Conservation (phyloP, 1,140 invertebrate species). For the Papilio helenus region DNA sequence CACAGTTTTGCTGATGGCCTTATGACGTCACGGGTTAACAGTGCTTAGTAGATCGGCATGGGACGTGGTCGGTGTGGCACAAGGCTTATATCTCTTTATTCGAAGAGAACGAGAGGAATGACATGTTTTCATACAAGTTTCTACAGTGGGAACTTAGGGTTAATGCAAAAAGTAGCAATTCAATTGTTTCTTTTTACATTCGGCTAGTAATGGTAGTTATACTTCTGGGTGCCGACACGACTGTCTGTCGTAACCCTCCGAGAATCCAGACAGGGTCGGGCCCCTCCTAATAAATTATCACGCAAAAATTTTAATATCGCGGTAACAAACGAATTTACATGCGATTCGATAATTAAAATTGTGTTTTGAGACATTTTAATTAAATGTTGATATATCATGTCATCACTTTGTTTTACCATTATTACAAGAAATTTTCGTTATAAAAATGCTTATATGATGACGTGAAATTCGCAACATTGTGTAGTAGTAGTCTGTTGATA, state of each 20-base stretch:
- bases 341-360: conserved; percentile 19
- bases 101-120: no score
- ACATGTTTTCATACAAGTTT: no score
- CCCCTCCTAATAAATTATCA: conserved; percentile 22
- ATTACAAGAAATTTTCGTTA: no score
- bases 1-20: no score
- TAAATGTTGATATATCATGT: not conserved
- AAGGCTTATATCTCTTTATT: no score
- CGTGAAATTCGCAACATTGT: no score
- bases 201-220: not conserved
- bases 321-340: conserved; percentile 24
- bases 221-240: not conserved
- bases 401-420: not conserved
- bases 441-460: no score
- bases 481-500: no score
- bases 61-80: no score
- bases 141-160: no score
- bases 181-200: not conserved
- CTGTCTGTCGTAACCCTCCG: conserved; percentile 7
- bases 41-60: no score
- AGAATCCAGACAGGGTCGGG: conserved; percentile 22
- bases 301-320: conserved; percentile 25
- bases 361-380: not conserved
- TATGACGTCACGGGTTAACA: no score
- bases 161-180: not conserved